These are phyloP conservation scores for Hydrozoanthus tunicans DNA, from an alignment of 64 coral and sea anemone species.

Conservation along the genomic window DNA sequence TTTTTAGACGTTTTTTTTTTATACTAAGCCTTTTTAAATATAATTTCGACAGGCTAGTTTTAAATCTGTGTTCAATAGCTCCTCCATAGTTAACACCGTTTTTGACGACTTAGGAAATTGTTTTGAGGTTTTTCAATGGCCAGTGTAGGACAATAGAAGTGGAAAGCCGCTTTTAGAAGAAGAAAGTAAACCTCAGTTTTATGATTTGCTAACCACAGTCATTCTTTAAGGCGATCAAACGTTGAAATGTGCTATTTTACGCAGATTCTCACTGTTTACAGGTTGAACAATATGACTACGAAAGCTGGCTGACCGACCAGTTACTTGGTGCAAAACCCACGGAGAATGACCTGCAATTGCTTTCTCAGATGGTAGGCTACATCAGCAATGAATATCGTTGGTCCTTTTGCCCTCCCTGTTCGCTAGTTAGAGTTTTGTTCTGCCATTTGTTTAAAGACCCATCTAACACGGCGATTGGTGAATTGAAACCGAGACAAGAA, in stretches of 20 bases:
- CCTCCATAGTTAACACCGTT: too few species aligned
- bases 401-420: not conserved
- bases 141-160: too few species aligned
- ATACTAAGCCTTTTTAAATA: too few species aligned
- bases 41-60: too few species aligned
- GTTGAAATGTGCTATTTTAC: too few species aligned
- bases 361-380: not conserved
- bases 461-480: not conserved
- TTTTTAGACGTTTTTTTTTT: not conserved
- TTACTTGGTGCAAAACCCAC: constrained; percentile 9
- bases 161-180: too few species aligned
- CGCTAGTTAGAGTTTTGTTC: constrained; percentile 22
- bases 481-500: constrained; percentile 10
- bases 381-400: not conserved
- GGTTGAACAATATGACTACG: constrained; percentile 37
- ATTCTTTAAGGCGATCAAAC: too few species aligned
- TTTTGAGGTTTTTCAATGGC: too few species aligned
- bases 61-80: too few species aligned
- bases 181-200: too few species aligned
- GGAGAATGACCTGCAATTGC: not conserved
- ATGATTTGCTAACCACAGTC: too few species aligned
- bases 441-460: constrained; percentile 30
- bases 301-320: constrained; percentile 30
- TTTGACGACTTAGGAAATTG: too few species aligned
- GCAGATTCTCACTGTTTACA: not conserved